phyloP scores from a whole-genome alignment of 2,888 invertebrate genomes.

The Polydrusus pterygomalis region DNA sequence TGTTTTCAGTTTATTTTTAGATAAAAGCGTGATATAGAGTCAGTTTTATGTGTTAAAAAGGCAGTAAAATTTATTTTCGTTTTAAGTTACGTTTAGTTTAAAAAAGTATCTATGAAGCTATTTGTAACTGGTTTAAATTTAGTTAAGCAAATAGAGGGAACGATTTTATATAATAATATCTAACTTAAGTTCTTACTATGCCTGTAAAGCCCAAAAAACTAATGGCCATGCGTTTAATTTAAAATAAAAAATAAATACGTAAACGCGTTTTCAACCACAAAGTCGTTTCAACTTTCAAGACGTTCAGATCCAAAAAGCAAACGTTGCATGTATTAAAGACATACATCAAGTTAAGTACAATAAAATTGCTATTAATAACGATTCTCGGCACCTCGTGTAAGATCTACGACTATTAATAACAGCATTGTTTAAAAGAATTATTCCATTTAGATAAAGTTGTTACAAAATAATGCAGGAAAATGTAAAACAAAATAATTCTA shows the following conservation, averaged over 20 bases:
- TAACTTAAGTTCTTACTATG: too few species aligned
- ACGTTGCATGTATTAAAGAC: conserved; percentile 22
- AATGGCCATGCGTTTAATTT: too few species aligned
- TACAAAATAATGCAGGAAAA: background rate
- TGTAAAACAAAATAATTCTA: background rate
- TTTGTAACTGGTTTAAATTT: too few species aligned
- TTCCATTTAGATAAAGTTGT: background rate
- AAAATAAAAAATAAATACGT: background rate
- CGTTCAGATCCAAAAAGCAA: conserved; percentile 14
- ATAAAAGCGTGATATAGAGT: background rate
- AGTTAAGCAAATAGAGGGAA: too few species aligned
- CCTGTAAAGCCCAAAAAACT: too few species aligned
- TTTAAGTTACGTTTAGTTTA: background rate
- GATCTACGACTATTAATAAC: conserved; percentile 26
- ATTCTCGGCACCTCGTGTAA: conserved; percentile 24
- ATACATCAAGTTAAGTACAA: conserved; percentile 38
- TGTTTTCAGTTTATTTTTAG: conserved; percentile 19
- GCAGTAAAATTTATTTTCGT: background rate
- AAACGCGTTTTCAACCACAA: conserved; percentile 17
- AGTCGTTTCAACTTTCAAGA: conserved; percentile 30
- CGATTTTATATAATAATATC: too few species aligned
- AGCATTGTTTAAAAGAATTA: conserved; percentile 11
- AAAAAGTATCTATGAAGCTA: background rate
- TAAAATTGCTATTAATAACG: conserved; percentile 38
- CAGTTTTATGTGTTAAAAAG: conserved; percentile 8